Percentiles rank a stretch among this genome's conserved stretches.
Evolutionary conservation across 2,888 invertebrate species (phyloP).

Genomic region (Ceramica pisi): DNA sequence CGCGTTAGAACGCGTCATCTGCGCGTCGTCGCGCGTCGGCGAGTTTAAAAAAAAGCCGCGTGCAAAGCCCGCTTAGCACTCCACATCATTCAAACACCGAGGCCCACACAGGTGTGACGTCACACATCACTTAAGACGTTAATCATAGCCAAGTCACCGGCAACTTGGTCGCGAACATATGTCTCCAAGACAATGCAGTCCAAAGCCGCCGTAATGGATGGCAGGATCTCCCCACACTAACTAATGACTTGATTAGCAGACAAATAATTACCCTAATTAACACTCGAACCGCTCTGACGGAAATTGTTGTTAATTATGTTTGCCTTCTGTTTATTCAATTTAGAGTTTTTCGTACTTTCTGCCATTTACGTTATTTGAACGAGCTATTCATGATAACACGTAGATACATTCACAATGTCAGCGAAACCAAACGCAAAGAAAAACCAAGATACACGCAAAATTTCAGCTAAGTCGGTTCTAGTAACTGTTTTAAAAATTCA

Average conservation of each 20-base stretch:
- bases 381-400: no score
- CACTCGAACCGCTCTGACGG: slow-evolving; percentile 38
- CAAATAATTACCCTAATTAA: slow-evolving; percentile 65
- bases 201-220: slow-evolving; percentile 56
- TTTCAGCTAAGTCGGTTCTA: no score
- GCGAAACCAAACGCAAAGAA: no score
- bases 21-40: no score
- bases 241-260: slow-evolving; percentile 62
- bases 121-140: slow-evolving; percentile 25
- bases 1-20: no score
- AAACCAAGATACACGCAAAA: no score
- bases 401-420: no score
- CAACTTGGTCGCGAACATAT: slow-evolving; percentile 51
- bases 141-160: slow-evolving; percentile 39
- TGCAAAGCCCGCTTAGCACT: background rate
- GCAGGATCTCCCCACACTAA: slow-evolving; percentile 53
- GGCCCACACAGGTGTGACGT: slow-evolving; percentile 26
- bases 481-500: no score
- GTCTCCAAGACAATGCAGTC: slow-evolving; percentile 49
- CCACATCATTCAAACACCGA: background rate
- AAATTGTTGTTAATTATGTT: slow-evolving; percentile 62
- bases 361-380: background rate
- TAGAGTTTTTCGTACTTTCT: slow-evolving; percentile 1
- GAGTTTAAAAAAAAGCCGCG: no score
- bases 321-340: slow-evolving; percentile 47